Evolutionary conservation across 2,888 invertebrate genomes (phyloP).

Genomic region (Cosmopolites sordidus): DNA sequence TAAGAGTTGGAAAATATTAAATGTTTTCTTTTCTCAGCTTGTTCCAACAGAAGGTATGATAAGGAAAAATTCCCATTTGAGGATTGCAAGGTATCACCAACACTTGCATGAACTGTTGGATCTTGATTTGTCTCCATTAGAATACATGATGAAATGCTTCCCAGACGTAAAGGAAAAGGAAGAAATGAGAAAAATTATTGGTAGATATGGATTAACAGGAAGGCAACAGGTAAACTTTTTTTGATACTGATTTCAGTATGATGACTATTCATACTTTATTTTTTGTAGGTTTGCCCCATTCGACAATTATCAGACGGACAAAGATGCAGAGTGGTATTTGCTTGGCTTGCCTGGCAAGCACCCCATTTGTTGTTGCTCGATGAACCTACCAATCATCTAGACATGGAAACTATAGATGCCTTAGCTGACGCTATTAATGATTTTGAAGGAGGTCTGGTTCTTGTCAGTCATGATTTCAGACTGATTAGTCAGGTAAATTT

Average conservation of each 20-base stretch:
- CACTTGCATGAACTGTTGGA: constrained; percentile 96
- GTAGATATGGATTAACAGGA: constrained; percentile 95
- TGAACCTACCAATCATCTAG: constrained; percentile 91
- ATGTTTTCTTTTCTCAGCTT: constrained; percentile 53
- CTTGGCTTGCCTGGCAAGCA: constrained; percentile 96
- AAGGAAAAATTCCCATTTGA: constrained; percentile 94
- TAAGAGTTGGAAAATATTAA: background rate
- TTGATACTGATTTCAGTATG: background rate
- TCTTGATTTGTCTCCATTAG: constrained; percentile 89
- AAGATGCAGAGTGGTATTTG: constrained; percentile 96
- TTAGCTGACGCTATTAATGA: constrained; percentile 96
- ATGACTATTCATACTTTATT: background rate
- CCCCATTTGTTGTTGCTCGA: constrained; percentile 86
- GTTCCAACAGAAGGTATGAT: constrained; percentile 95
- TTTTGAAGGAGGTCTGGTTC: constrained; percentile 97
- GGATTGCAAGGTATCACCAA: constrained; percentile 97
- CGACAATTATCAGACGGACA: constrained; percentile 96
- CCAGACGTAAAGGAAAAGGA: constrained; percentile 97
- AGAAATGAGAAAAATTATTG: constrained; percentile 98
- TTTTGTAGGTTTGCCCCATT: constrained; percentile 78
- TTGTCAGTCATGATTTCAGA: constrained; percentile 99
- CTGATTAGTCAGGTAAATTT: constrained; percentile 88
- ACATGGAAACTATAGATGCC: constrained; percentile 98
- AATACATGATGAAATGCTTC: constrained; percentile 97
- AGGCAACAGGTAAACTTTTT: constrained; percentile 72